These are phyloP conservation scores for Gorsachius magnificus DNA, from an alignment of 2,797 vertebrate genomes.

Conservation along the genomic window DNA sequence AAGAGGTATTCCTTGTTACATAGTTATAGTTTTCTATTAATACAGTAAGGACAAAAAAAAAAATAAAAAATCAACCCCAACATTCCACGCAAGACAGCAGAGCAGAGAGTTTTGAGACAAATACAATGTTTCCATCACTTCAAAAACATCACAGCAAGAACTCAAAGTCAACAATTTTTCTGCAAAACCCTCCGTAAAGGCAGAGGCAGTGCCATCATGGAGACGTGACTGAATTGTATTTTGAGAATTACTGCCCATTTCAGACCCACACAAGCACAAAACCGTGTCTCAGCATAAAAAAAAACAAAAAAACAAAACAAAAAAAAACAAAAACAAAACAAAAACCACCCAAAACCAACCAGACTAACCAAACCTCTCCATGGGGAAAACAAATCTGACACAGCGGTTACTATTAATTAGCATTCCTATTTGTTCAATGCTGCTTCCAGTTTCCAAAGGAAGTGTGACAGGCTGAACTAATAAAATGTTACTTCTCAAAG, in stretches of 20 bases:
- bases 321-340: neutral
- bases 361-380: neutral
- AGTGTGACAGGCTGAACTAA: conserved; percentile 1
- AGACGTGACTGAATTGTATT: neutral
- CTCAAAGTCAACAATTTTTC: neutral
- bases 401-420: conserved; percentile 7
- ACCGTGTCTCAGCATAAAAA: neutral
- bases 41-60: neutral
- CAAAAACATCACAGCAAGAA: neutral
- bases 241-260: neutral
- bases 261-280: neutral
- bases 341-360: neutral
- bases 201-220: neutral
- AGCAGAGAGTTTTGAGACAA: neutral
- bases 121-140: neutral
- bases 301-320: neutral
- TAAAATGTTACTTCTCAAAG: conserved; percentile 28
- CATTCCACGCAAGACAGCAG: neutral
- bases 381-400: conserved; percentile 22
- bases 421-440: conserved; percentile 35
- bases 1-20: neutral
- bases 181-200: neutral
- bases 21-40: neutral
- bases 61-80: neutral
- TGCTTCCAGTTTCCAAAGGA: conserved; percentile 39